Percentiles rank a stretch among this genome's conserved stretches.
Evolutionary conservation across 2,888 invertebrate genomes (phyloP).

Genomic region (Drosophila lutescens): DNA sequence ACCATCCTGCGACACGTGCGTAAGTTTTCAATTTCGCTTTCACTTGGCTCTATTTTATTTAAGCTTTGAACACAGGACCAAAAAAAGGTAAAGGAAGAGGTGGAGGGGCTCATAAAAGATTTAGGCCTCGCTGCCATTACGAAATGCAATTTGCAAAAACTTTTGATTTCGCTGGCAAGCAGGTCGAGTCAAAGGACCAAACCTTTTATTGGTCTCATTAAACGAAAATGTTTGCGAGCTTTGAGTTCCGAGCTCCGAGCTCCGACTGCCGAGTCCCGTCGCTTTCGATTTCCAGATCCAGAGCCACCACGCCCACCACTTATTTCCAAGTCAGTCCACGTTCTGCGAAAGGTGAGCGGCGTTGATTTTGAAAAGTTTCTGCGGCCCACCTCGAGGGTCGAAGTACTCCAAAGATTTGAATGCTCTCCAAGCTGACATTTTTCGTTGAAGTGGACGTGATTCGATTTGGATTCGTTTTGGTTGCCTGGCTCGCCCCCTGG

Average conservation of each 20-base stretch:
- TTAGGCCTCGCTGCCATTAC: conserved; percentile 74
- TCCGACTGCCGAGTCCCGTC: conserved; percentile 1
- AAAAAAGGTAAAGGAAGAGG: background rate
- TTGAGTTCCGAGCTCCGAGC: conserved; percentile 15
- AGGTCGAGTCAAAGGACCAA: conserved; percentile 40
- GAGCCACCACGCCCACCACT: conserved; percentile 5
- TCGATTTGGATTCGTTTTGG: conserved; percentile 67
- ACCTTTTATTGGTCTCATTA: conserved; percentile 78
- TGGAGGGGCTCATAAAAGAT: conserved; percentile 71
- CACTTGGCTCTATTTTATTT: conserved; percentile 31
- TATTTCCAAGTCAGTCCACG: conserved; percentile 64
- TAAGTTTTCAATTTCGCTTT: conserved; percentile 75
- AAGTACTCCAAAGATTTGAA: conserved; percentile 65
- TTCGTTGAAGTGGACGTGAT: conserved; percentile 72
- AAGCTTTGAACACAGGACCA: conserved; percentile 27
- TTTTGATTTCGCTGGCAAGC: conserved; percentile 67
- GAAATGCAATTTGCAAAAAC: conserved; percentile 76
- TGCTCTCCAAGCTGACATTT: conserved; percentile 74
- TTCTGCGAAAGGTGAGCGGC: conserved; percentile 61
- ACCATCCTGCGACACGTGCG: conserved; percentile 69
- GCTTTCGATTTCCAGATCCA: conserved; percentile 66
- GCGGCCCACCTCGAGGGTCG: conserved; percentile 25
- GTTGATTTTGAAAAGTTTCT: conserved; percentile 74
- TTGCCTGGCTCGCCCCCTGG: conserved; percentile 35
- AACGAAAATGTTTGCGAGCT: conserved; percentile 67